A percentile compares a stretch with the other conserved stretches of the same genome.
These are phyloP conservation scores for Drosophila pectinifera DNA, from an alignment of 1,140 invertebrate genomes.

Conservation along the genomic window DNA sequence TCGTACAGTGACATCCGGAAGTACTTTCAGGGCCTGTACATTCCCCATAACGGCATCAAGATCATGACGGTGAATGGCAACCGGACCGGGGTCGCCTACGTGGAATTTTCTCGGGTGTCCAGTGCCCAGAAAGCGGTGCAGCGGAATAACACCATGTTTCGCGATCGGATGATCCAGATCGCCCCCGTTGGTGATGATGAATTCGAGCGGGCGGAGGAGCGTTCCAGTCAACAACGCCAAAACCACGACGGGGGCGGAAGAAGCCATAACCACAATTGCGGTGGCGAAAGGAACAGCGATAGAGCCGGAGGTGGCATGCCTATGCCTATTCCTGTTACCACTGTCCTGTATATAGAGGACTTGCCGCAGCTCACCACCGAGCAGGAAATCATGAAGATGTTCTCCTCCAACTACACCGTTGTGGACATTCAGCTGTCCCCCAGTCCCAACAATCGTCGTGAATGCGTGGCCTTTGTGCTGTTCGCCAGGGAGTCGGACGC, in stretches of 20 bases:
- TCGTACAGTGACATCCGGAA: conserved; percentile 92
- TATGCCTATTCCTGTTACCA: conserved; percentile 67
- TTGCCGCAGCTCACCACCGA: conserved; percentile 91
- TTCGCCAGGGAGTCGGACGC: conserved; percentile 90
- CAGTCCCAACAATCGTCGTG: conserved; percentile 86
- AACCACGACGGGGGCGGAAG: conserved; percentile 10
- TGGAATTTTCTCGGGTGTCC: conserved; percentile 90
- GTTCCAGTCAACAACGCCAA: conserved; percentile 29
- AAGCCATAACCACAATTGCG: conserved; percentile 7
- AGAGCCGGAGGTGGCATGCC: conserved; percentile 3
- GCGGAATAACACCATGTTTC: conserved; percentile 86
- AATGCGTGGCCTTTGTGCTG: conserved; percentile 90
- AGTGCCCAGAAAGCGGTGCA: conserved; percentile 90
- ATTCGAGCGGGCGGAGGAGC: conserved; percentile 71
- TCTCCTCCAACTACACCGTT: conserved; percentile 89
- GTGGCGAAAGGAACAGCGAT: conserved; percentile 7
- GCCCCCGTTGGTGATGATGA: conserved; percentile 68
- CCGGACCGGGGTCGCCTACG: conserved; percentile 91
- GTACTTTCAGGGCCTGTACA: conserved; percentile 92
- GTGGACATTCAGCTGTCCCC: conserved; percentile 89
- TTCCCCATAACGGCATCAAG: conserved; percentile 93
- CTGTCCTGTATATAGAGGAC: conserved; percentile 88
- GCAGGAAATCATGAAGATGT: conserved; percentile 91
- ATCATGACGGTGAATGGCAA: conserved; percentile 92
- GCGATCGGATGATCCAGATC: conserved; percentile 86